Evolutionary conservation across 2,113 vertebrate genomes (phyloP), one percentile per base, ranked within the genome.

Genomic region (Dryoscopus gambensis): DNA sequence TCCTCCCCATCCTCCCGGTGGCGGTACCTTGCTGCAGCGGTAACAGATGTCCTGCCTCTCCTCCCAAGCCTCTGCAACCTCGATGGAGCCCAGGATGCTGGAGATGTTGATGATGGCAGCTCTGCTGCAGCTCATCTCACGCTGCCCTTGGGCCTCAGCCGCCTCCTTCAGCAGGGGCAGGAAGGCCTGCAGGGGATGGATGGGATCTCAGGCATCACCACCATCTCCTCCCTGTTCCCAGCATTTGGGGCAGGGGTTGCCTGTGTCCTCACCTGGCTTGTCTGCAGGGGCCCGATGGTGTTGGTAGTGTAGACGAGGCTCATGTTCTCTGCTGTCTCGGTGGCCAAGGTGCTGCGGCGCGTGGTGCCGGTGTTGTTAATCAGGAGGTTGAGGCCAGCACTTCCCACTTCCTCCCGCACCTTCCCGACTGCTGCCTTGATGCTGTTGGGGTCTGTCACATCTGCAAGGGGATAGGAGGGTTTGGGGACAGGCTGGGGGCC

Each of bases 31-130:
- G 93, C 96, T 97, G 95, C 96, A 97, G 86, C 95, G 95, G 71
- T 95, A 97, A 68, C 86, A 83, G 79, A 96, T 42, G 2, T 97
- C 96, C 87, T 97, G 96, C 59, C 91, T 86, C 67, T 89, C 63
- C 17, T 83, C 53, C 96, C 95, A 97, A 2, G 83, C 96, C 46
- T 84, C 68, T 0, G 17, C 67, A 2, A 22, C 91, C 73, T 88
- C 76, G 1, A 95, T 97, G 84, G 96, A 97, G 73, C 96, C 95
- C 76, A 97, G 59, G 63, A 93, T 42, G 49, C 95, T 96, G 86
- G 96, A 97, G 80, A 96, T 84, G 80, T 97, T 95, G 86, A 97
- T 4, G 31, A 97, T 95, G 91, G 95, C 96, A 1, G 96, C 96
- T 74, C 63, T 89, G 68, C 89, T 83, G 80, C 95, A 96, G 91